These are phyloP conservation scores for Romanogobio albipinnatus DNA, from an alignment of 2,113 vertebrate genomes.

Conservation along the genomic window DNA sequence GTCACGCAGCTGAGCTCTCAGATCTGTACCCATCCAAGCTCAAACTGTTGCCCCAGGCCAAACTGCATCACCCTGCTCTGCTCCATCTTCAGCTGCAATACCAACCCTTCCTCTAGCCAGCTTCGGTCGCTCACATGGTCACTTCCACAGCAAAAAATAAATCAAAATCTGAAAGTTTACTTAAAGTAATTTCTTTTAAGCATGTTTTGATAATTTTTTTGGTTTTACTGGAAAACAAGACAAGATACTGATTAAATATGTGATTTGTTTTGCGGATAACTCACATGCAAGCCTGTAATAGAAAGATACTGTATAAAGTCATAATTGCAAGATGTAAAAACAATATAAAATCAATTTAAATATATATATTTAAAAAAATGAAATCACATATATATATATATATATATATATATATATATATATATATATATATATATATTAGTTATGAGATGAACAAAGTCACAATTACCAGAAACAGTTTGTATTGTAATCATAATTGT, in stretches of 20 bases:
- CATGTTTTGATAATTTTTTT: no score
- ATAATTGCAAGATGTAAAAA: not conserved
- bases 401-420: no score
- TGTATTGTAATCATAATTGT: not conserved
- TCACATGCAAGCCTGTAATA: not conserved
- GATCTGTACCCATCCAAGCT: constrained; percentile 10
- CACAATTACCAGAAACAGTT: not conserved
- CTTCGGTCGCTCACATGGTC: not conserved
- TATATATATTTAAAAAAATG: no score
- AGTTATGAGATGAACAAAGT: not conserved
- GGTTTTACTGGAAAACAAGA: no score
- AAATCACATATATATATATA: no score
- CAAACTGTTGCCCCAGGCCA: constrained; percentile 2
- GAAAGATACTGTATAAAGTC: not conserved
- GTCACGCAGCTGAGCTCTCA: not conserved
- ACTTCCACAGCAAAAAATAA: no score
- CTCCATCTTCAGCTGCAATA: not conserved
- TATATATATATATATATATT: no score
- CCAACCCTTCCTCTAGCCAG: not conserved
- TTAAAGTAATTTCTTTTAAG: not conserved
- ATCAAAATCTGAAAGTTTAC: no score
- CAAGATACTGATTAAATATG: not conserved
- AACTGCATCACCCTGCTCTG: not conserved
- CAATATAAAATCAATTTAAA: not conserved
- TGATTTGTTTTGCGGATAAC: not conserved